These are phyloP conservation scores for Mormyrus proboscirostris DNA, from an alignment of 2,797 vertebrate genomes.

Conservation along the genomic window DNA sequence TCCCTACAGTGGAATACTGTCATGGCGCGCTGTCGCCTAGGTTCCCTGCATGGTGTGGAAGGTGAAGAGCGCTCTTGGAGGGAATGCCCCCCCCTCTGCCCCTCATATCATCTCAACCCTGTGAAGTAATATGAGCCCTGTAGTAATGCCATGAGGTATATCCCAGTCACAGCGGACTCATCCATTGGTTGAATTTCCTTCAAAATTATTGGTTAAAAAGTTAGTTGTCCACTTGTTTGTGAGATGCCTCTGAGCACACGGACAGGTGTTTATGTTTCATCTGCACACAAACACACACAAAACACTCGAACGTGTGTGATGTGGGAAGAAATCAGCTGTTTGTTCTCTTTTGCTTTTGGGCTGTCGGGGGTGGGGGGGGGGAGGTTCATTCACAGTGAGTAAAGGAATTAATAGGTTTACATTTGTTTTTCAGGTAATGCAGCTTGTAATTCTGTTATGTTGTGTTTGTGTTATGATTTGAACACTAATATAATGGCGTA, in stretches of 20 bases:
- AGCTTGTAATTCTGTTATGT: slow-evolving; percentile 34
- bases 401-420: background rate
- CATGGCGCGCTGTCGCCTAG: background rate
- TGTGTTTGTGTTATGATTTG: slow-evolving; percentile 62
- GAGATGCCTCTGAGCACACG: background rate
- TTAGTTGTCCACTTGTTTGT: background rate
- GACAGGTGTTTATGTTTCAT: background rate
- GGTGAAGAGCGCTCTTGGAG: background rate
- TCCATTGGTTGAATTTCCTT: background rate
- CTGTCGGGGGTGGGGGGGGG: background rate
- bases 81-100: background rate
- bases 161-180: background rate
- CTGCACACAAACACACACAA: background rate
- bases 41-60: background rate
- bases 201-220: background rate
- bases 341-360: slow-evolving; percentile 19
- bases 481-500: slow-evolving; percentile 68
- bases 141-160: background rate
- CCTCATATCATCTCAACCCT: background rate
- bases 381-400: background rate
- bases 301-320: background rate
- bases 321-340: background rate
- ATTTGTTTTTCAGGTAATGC: slow-evolving; percentile 22
- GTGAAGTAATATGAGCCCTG: background rate
- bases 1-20: background rate